A percentile compares a stretch with the other conserved stretches of the same genome.
Evolutionary conservation across 64 coral and sea anemone species (phyloP).

Genomic region (Montipora capricornis): DNA sequence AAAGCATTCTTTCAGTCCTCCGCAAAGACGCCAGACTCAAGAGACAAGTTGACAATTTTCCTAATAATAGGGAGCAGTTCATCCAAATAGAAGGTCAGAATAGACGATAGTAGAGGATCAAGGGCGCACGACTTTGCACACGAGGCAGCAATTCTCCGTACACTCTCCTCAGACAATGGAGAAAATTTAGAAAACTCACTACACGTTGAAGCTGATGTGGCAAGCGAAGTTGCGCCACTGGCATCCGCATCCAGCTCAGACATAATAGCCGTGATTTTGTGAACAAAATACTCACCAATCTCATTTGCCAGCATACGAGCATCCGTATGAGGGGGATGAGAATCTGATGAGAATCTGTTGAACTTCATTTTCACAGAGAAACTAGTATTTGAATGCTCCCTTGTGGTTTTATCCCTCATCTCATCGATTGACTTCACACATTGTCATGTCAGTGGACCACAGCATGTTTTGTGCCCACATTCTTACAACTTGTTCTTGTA

Average conservation of each 20-base stretch:
- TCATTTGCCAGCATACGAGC: too few species aligned
- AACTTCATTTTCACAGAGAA: too few species aligned
- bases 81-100: constrained; percentile 3
- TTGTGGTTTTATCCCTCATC: too few species aligned
- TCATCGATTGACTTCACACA: too few species aligned
- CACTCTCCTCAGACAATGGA: constrained; percentile 10
- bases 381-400: too few species aligned
- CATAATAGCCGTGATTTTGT: constrained; percentile 10
- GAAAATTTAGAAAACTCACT: constrained; percentile 3
- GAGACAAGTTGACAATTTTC: constrained; percentile 58
- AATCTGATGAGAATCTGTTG: too few species aligned
- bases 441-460: too few species aligned
- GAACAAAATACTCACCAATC: background rate
- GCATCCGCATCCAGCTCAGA: constrained; percentile 2
- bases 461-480: too few species aligned
- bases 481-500: too few species aligned
- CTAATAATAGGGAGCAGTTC: constrained; percentile 27
- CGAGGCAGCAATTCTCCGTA: constrained; percentile 13
- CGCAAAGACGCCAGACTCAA: constrained; percentile 45
- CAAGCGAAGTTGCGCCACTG: constrained; percentile 5
- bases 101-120: constrained; percentile 14
- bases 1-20: constrained; percentile 55
- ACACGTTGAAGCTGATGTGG: constrained; percentile 6
- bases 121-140: background rate
- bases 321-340: too few species aligned